Percentiles rank a stretch among this genome's conserved stretches.
These are phyloP conservation scores for Rhyacophila evoluta DNA, from an alignment of 2,888 invertebrate genomes.

Conservation along the genomic window DNA sequence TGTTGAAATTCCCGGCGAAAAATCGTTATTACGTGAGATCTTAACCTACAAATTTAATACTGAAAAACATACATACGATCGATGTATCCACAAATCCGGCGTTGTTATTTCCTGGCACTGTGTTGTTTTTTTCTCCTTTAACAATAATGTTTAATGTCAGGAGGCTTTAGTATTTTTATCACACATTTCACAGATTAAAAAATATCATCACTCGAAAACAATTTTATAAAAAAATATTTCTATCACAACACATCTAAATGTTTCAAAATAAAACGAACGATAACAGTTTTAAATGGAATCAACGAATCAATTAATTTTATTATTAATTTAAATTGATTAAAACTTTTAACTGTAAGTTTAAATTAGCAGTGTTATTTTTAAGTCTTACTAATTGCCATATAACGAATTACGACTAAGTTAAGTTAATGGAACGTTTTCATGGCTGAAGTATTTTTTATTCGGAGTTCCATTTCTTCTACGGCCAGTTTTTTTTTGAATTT, in stretches of 20 bases:
- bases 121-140: neutral
- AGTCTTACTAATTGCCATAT: constrained; percentile 4
- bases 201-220: constrained; percentile 15
- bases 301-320: constrained; percentile 16
- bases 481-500: constrained; percentile 26
- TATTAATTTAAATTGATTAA: constrained; percentile 6
- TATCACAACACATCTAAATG: constrained; percentile 40
- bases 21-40: constrained; percentile 30
- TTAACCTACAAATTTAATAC: constrained; percentile 32
- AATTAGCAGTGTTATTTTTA: constrained; percentile 16
- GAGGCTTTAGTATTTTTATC: constrained; percentile 20
- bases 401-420: constrained; percentile 14
- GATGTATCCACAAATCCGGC: constrained; percentile 29
- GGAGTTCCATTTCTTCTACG: constrained; percentile 23
- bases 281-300: constrained; percentile 16
- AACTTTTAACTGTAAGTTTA: constrained; percentile 18
- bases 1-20: constrained; percentile 30
- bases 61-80: constrained; percentile 34
- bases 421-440: neutral
- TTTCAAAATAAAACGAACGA: constrained; percentile 8
- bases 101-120: constrained; percentile 20
- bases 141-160: constrained; percentile 11
- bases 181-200: constrained; percentile 25
- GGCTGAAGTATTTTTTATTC: constrained; percentile 27
- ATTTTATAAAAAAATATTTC: constrained; percentile 13